Evolutionary conservation across 2,797 vertebrate species (phyloP).

Genomic region (Lepilemur ruficaudatus): DNA sequence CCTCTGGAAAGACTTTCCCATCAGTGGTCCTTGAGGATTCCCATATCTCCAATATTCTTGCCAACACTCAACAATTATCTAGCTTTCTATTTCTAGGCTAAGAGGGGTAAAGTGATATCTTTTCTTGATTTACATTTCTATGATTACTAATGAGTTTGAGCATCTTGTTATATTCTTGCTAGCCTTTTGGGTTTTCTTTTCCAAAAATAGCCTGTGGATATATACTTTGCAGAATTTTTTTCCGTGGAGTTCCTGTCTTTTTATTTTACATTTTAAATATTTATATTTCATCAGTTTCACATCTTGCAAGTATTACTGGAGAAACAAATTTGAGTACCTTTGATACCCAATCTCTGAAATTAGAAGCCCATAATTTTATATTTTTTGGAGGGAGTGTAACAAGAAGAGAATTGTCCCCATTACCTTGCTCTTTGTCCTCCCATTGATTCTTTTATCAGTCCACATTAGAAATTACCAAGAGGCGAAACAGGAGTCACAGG

Average conservation of each 20-base stretch:
- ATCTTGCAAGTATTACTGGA: neutral
- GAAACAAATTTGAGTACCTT: constrained; percentile 14
- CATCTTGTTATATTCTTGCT: constrained; percentile 34
- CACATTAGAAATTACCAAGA: neutral
- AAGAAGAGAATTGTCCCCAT: neutral
- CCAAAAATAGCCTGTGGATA: neutral
- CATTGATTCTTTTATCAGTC: neutral
- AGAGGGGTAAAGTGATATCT: constrained; percentile 18
- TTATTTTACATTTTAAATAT: neutral
- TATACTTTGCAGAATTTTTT: neutral
- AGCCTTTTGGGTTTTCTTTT: constrained; percentile 31
- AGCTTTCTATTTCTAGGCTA: constrained; percentile 40
- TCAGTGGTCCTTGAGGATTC: neutral
- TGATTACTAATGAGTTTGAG: constrained; percentile 28
- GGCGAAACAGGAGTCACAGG: neutral
- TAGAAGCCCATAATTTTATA: neutral
- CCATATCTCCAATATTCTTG: neutral
- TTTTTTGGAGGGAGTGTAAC: neutral
- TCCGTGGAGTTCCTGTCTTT: neutral
- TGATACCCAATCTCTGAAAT: neutral
- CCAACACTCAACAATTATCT: neutral
- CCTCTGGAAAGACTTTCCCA: neutral
- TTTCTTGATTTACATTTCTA: constrained; percentile 50
- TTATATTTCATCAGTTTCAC: neutral
- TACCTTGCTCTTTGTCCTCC: neutral